Conservation (phyloP, 2,888 invertebrate species). For the Hyposoter didymator region DNA sequence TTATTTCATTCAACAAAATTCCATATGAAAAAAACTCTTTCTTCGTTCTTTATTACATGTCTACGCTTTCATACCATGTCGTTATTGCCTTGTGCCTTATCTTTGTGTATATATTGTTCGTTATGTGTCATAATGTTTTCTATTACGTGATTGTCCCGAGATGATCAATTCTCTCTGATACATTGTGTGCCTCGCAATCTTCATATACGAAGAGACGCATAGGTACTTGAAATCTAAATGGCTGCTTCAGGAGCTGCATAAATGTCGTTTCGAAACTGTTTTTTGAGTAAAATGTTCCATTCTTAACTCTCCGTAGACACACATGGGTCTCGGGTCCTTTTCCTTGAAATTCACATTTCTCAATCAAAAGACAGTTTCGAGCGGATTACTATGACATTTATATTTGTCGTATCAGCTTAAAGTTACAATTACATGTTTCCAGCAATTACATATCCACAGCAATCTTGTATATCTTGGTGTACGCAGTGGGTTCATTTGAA, state of each 20-base stretch:
- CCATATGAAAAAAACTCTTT: not conserved
- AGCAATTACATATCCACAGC: conserved; percentile 27
- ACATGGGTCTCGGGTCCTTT: not conserved
- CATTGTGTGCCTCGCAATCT: not conserved
- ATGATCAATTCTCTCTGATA: not conserved
- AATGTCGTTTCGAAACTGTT: conserved; percentile 46
- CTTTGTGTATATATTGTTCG: conserved; percentile 26
- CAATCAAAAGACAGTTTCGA: conserved; percentile 21
- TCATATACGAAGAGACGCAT: conserved; percentile 10
- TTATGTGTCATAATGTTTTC: conserved; percentile 30
- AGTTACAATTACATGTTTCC: conserved; percentile 50
- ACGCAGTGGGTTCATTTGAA: conserved; percentile 1
- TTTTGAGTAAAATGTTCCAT: not conserved
- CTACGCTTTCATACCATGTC: conserved; percentile 50
- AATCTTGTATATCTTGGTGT: not conserved
- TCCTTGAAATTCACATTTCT: not conserved
- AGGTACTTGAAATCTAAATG: not conserved
- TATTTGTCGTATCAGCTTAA: conserved; percentile 39
- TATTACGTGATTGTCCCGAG: conserved; percentile 6
- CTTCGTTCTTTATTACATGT: conserved; percentile 28
- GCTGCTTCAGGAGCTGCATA: conserved; percentile 43
- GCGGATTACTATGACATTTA: not conserved
- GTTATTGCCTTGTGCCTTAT: conserved; percentile 49
- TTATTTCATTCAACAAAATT: conserved; percentile 11
- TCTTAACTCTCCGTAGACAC: not conserved